These are phyloP conservation scores for Triplophysa bombifrons DNA, from an alignment of 2,797 vertebrate species.

Conservation along the genomic window DNA sequence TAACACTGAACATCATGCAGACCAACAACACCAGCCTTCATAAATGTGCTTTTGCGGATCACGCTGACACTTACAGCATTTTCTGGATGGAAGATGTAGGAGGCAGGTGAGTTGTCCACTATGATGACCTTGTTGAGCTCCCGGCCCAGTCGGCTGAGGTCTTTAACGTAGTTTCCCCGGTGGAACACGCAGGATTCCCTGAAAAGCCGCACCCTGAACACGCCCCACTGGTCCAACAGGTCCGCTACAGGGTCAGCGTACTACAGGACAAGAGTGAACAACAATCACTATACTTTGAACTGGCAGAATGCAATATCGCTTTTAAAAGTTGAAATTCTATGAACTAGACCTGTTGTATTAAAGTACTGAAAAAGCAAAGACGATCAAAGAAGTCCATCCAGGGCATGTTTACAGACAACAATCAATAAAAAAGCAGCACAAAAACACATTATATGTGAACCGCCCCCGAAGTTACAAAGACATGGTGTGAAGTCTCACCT, in stretches of 20 bases:
- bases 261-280: slow-evolving; percentile 64
- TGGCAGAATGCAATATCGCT: not conserved
- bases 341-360: too few species aligned
- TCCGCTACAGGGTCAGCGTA: slow-evolving; percentile 98
- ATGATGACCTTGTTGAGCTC: slow-evolving; percentile 96
- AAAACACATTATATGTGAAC: not conserved
- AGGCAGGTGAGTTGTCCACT: slow-evolving; percentile 97
- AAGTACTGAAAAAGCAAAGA: not conserved
- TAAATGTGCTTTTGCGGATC: not conserved
- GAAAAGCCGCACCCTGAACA: slow-evolving; percentile 94
- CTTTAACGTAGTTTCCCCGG: slow-evolving; percentile 98
- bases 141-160: slow-evolving; percentile 94
- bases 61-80: slow-evolving; percentile 86
- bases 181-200: slow-evolving; percentile 99
- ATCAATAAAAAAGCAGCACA: not conserved
- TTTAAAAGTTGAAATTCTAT: too few species aligned
- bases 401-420: not conserved
- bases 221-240: slow-evolving; percentile 95
- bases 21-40: not conserved
- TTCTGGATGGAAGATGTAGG: slow-evolving; percentile 99
- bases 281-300: not conserved
- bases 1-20: too few species aligned
- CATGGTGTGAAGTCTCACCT: slow-evolving; percentile 75
- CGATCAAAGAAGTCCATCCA: not conserved
- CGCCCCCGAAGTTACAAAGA: not conserved